Conservation (phyloP, 2,113 vertebrate species). For the Cottus gobio region DNA sequence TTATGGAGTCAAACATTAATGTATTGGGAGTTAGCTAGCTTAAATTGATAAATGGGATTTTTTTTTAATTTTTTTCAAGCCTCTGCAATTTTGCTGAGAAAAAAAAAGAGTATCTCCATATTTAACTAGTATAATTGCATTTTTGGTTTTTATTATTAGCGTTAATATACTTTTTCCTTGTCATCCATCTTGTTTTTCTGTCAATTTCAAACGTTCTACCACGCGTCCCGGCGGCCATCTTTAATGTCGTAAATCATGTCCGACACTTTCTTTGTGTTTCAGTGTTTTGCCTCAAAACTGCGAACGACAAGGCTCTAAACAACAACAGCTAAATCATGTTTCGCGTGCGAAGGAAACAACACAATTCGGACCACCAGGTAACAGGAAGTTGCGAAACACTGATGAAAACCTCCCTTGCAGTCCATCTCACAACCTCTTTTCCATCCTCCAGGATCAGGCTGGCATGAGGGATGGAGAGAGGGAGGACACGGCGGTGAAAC, state of each 20-base stretch:
- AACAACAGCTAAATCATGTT: constrained; percentile 56
- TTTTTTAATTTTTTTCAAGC: too few relatives aligned
- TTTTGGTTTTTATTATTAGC: not conserved
- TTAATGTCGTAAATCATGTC: not conserved
- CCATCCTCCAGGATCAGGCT: not conserved
- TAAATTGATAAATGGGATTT: not conserved
- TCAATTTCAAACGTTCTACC: not conserved
- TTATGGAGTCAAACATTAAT: not conserved
- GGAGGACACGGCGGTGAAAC: not conserved
- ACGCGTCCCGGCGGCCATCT: constrained; percentile 5
- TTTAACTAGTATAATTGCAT: not conserved
- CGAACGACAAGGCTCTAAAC: constrained; percentile 65
- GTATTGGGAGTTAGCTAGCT: not conserved
- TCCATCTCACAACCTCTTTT: not conserved
- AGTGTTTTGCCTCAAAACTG: constrained; percentile 20
- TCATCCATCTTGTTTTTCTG: not conserved
- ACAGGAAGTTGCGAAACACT: not conserved
- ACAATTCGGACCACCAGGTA: constrained; percentile 60
- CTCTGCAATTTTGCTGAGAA: too few relatives aligned
- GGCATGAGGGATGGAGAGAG: not conserved
- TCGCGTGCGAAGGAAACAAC: not conserved
- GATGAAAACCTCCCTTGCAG: not conserved
- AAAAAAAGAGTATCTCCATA: not conserved
- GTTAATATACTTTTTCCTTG: too few relatives aligned
- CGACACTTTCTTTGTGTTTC: not conserved